Evolutionary conservation across 1,140 invertebrate genomes (phyloP).

Genomic region (Anastrepha ludens): DNA sequence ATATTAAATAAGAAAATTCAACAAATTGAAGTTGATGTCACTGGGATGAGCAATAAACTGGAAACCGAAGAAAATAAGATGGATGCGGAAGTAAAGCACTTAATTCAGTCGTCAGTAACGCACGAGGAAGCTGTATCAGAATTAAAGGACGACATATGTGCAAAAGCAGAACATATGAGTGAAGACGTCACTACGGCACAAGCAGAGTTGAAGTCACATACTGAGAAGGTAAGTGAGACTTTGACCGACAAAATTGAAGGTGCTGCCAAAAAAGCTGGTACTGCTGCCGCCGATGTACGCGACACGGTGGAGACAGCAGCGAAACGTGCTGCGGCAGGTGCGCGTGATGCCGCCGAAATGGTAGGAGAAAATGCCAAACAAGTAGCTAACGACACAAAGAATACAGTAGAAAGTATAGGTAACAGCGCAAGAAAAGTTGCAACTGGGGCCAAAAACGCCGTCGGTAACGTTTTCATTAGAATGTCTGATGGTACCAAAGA

Average conservation of each 20-base stretch:
- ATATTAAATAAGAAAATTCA: neutral
- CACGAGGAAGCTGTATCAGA: neutral
- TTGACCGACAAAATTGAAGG: conserved; percentile 41
- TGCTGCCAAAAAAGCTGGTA: conserved; percentile 30
- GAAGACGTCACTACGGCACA: neutral
- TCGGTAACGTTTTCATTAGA: conserved; percentile 66
- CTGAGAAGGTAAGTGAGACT: conserved; percentile 23
- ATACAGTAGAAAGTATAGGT: conserved; percentile 62
- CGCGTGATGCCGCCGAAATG: conserved; percentile 64
- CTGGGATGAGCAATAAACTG: neutral
- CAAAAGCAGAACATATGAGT: neutral
- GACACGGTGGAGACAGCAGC: conserved; percentile 60
- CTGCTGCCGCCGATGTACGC: conserved; percentile 52
- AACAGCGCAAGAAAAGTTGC: conserved; percentile 41
- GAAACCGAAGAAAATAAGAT: neutral
- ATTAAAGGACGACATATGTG: neutral
- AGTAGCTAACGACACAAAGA: conserved; percentile 64
- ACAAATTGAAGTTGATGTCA: conserved; percentile 6
- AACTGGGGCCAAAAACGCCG: conserved; percentile 65
- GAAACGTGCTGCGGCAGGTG: conserved; percentile 58
- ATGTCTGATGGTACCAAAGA: conserved; percentile 60
- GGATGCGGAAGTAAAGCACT: neutral
- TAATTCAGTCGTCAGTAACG: neutral
- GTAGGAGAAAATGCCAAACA: conserved; percentile 64
- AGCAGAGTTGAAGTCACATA: neutral